These are phyloP conservation scores for Acrossocheilus wenchowensis DNA, from an alignment of 2,797 vertebrate species.

Conservation along the genomic window DNA sequence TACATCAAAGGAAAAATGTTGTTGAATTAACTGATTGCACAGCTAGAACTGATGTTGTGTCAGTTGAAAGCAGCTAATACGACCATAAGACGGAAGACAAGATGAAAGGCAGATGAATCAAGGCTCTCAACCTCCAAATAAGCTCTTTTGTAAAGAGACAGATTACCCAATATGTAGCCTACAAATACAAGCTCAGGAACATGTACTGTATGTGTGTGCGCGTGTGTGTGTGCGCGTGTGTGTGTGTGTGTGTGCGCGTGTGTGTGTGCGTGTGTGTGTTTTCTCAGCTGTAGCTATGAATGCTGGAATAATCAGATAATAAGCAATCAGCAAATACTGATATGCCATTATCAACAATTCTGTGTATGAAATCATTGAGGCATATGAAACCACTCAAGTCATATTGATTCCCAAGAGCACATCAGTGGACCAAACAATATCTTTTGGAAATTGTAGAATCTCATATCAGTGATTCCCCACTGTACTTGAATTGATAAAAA, in stretches of 20 bases:
- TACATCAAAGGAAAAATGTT: background rate
- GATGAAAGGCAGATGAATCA: slow-evolving; percentile 19
- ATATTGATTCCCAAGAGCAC: slow-evolving; percentile 6
- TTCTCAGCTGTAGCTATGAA: slow-evolving; percentile 9
- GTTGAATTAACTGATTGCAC: slow-evolving; percentile 28
- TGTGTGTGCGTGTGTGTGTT: background rate
- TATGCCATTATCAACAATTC: background rate
- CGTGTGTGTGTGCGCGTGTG: background rate
- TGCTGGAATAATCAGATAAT: background rate
- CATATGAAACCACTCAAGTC: background rate
- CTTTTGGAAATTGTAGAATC: background rate
- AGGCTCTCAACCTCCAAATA: background rate
- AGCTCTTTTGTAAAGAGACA: background rate
- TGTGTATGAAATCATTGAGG: background rate
- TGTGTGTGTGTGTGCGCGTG: background rate
- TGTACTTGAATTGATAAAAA: background rate
- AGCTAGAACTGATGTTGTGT: background rate
- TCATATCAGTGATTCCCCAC: background rate
- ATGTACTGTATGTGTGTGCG: background rate
- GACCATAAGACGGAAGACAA: background rate
- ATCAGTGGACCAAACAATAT: background rate
- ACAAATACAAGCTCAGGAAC: slow-evolving; percentile 1
- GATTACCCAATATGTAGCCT: background rate
- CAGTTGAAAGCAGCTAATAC: background rate
- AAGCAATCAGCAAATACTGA: background rate